These are phyloP conservation scores for Harpegnathos saltator DNA, from an alignment of 1,140 invertebrate species.

Conservation along the genomic window DNA sequence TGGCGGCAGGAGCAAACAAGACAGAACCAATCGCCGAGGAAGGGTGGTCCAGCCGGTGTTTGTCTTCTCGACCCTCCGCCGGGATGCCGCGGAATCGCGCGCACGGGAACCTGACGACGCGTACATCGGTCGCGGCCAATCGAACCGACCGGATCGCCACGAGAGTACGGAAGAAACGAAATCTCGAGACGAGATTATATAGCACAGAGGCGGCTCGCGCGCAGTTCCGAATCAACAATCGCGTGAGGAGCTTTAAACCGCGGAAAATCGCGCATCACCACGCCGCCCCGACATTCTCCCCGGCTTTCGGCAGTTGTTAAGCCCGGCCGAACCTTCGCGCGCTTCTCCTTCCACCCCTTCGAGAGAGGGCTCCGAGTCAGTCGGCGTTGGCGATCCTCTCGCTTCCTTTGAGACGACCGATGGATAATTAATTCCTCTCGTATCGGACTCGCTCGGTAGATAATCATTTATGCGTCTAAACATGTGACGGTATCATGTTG, in stretches of 20 bases:
- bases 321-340: neutral
- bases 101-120: constrained; percentile 50
- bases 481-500: no score
- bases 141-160: constrained; percentile 38
- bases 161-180: constrained; percentile 44
- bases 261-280: neutral
- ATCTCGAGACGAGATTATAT: constrained; percentile 55
- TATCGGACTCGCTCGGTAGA: no score
- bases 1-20: constrained; percentile 79
- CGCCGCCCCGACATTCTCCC: neutral
- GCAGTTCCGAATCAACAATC: constrained; percentile 69
- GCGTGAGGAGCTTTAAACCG: constrained; percentile 18
- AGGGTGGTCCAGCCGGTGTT: constrained; percentile 79
- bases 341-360: neutral
- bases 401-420: no score
- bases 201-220: neutral
- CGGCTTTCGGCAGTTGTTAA: neutral
- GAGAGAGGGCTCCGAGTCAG: no score
- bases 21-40: constrained; percentile 78
- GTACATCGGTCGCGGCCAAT: constrained; percentile 67
- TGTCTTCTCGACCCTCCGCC: constrained; percentile 72
- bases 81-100: constrained; percentile 73
- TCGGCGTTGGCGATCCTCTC: no score
- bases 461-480: no score
- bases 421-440: no score